A percentile compares a stretch with the other conserved stretches of the same genome.
Conservation (phyloP, 2,113 vertebrate genomes). For the Aspiorhynchus laticeps region DNA sequence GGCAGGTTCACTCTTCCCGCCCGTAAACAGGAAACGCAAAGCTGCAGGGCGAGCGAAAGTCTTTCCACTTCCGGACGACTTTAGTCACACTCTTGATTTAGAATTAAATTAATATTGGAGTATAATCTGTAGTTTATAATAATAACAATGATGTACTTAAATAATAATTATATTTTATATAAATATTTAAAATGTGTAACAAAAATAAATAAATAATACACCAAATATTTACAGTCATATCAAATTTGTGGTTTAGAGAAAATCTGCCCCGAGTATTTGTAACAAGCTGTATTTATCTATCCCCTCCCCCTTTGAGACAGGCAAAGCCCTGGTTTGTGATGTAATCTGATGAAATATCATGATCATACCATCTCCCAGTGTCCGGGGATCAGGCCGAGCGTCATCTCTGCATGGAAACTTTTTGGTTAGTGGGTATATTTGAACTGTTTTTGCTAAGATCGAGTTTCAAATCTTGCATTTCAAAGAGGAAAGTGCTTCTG, state of each 20-base stretch:
- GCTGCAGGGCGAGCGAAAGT: constrained; percentile 64
- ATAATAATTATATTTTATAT: not conserved
- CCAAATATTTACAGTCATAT: not conserved
- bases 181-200: no score
- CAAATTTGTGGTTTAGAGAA: not conserved
- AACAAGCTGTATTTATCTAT: not conserved
- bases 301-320: not conserved
- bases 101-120: not conserved
- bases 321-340: constrained; percentile 51
- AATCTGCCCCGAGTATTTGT: not conserved
- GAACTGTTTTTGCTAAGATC: not conserved
- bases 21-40: constrained; percentile 80
- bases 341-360: constrained; percentile 63
- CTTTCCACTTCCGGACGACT: constrained; percentile 71
- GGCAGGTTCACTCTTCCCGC: constrained; percentile 75
- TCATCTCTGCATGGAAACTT: not conserved
- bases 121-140: not conserved
- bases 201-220: not conserved
- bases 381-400: no score
- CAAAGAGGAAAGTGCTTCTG: not conserved
- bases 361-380: not conserved
- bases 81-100: not conserved
- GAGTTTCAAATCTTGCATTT: not conserved
- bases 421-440: no score
- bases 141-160: not conserved